Percentiles rank a stretch among this genome's conserved stretches.
Conservation (phyloP, 2,113 vertebrate species). For the Corapipo altera region DNA sequence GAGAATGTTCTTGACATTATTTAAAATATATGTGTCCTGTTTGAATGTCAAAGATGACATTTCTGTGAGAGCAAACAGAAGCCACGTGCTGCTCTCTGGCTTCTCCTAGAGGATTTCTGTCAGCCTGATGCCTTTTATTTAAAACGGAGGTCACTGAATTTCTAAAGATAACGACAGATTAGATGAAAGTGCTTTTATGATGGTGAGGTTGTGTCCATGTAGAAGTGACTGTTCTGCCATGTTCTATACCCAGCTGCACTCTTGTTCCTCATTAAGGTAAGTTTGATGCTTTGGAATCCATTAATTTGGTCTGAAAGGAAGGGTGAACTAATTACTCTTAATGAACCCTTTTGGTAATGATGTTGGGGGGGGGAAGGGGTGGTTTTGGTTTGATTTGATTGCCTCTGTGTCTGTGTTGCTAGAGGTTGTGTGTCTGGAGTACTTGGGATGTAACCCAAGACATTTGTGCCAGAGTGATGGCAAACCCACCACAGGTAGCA, state of each 20-base stretch:
- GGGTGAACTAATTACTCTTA: constrained; percentile 47
- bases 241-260: constrained; percentile 67
- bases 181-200: constrained; percentile 66
- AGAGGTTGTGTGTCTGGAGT: background rate
- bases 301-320: constrained; percentile 63
- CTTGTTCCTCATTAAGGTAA: constrained; percentile 72
- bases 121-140: constrained; percentile 62
- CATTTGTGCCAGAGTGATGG: background rate
- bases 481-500: background rate
- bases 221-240: constrained; percentile 64
- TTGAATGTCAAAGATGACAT: constrained; percentile 71
- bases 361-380: background rate
- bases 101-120: constrained; percentile 62
- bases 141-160: constrained; percentile 60
- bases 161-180: constrained; percentile 63
- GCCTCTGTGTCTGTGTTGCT: background rate
- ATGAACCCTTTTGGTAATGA: constrained; percentile 17
- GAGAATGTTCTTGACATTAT: constrained; percentile 69
- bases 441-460: background rate
- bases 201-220: constrained; percentile 65
- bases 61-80: constrained; percentile 61
- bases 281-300: constrained; percentile 64
- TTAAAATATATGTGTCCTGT: constrained; percentile 68
- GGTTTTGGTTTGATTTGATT: constrained; percentile 4
- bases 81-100: constrained; percentile 60